phyloP scores from a whole-genome alignment of 2,888 invertebrate species.

The Bhutanitis thaidina region DNA sequence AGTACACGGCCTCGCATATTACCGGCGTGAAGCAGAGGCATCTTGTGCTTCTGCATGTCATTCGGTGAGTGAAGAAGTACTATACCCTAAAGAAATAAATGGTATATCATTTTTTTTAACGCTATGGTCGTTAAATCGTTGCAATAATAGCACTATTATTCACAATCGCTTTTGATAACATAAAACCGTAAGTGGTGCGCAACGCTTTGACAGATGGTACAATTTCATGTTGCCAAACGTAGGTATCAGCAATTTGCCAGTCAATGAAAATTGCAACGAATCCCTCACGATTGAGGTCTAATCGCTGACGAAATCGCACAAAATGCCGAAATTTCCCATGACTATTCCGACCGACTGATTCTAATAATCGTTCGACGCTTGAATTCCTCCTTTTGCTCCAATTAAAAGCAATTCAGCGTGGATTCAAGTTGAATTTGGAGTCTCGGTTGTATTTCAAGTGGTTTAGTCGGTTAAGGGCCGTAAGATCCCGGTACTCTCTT shows the following conservation, averaged over 20 bases:
- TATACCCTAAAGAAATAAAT: background rate
- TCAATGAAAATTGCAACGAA: conserved; percentile 75
- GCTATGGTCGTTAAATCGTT: conserved; percentile 9
- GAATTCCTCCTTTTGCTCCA: conserved; percentile 51
- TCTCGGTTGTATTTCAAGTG: conserved; percentile 59
- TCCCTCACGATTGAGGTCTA: conserved; percentile 65
- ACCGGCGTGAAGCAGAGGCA: no score
- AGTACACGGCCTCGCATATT: no score
- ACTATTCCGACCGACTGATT: conserved; percentile 57
- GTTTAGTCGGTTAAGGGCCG: conserved; percentile 52
- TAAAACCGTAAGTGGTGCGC: conserved; percentile 22
- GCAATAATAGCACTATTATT: conserved; percentile 20
- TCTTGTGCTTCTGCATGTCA: no score
- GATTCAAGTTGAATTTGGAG: conserved; percentile 61
- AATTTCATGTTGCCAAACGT: conserved; percentile 27
- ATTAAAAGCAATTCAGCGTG: conserved; percentile 61
- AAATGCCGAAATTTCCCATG: conserved; percentile 62
- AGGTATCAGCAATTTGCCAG: conserved; percentile 61
- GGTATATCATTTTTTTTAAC: background rate
- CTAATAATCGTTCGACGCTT: conserved; percentile 48
- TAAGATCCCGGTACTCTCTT: conserved; percentile 33
- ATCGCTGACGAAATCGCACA: conserved; percentile 52
- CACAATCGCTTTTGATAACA: conserved; percentile 24
- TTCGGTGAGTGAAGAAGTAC: no score
- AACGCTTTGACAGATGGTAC: conserved; percentile 33